These are phyloP conservation scores for Gorsachius goisagi DNA, from an alignment of 2,113 vertebrate species.

Conservation along the genomic window DNA sequence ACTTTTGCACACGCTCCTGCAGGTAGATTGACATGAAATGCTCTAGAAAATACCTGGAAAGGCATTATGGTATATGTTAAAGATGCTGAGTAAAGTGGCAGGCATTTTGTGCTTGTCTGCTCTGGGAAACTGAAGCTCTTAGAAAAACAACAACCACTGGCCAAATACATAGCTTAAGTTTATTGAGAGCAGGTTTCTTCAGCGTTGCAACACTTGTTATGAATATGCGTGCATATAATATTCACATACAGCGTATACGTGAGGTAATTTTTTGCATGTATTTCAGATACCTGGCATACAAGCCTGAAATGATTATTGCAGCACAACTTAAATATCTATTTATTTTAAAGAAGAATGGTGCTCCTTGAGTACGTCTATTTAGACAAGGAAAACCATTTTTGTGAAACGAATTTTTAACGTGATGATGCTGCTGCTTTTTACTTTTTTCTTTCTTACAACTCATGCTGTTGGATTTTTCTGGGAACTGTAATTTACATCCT, in stretches of 20 bases:
- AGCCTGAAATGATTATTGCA: not conserved
- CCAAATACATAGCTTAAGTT: not conserved
- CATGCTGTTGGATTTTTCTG: not conserved
- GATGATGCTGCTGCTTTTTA: not conserved
- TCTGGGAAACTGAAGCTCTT: not conserved
- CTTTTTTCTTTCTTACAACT: not conserved
- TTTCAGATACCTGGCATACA: not conserved
- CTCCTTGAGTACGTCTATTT: not conserved
- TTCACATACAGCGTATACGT: not conserved
- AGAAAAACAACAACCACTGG: not conserved
- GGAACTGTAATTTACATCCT: not conserved
- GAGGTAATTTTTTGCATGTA: not conserved
- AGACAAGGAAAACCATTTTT: not conserved
- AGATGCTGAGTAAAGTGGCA: constrained; percentile 61
- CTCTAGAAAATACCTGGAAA: constrained; percentile 74
- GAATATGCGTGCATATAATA: not conserved
- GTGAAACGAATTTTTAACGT: not conserved
- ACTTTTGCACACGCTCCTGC: constrained; percentile 77
- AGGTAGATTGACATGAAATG: constrained; percentile 75
- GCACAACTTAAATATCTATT: not conserved
- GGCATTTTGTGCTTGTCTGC: constrained; percentile 64
- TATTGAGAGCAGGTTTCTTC: not conserved
- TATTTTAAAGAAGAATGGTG: not conserved
- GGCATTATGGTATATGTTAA: constrained; percentile 69
- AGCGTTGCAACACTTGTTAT: not conserved